Evolutionary conservation across 2,888 invertebrate genomes (phyloP), one percentile per base, ranked within the genome.

Genomic region (Steinernema carpocapsae): DNA sequence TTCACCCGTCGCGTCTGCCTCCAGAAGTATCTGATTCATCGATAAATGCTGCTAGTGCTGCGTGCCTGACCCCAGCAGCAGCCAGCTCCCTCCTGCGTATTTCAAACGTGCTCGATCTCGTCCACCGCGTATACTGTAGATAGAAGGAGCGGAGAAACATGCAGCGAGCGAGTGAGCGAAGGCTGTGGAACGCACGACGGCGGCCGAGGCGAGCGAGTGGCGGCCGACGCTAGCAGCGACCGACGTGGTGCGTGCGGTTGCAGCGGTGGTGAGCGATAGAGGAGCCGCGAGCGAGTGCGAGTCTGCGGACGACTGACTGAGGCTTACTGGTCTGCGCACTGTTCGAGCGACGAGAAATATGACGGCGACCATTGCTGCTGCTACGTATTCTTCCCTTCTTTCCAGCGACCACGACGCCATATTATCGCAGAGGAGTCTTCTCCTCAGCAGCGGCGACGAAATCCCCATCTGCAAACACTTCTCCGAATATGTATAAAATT

Each of bases 141-240:
- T 7, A 32, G 64, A 32, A 37, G 26, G 56, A 64, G 64, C 64
- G 29, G 32, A 64, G 64, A 64, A 64, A 32, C 64, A 64, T 64
- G 64, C 64, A n/a, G 17, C 17, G 17, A 19, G 64, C 64, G 32
- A 26, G 64, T 32, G 32, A 29, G 64, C 1, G 64, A 32, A 4
- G 17, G 29, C 22, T 26, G 64, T 10, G 32, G 17, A 26, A 7
- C 64, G 64, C 2, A 10, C 52, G 22, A 22, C 52, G 22, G 3
- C 4, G 3, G 52, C 6, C 10, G 12, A n/a, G 64, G 37, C 64
- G 17, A 26, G 26, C 64, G 64, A n/a, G 37, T 22, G 22, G 52
- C 52, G 22, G 3, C 4, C 24, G 52, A 22, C 10, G 12, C 6
- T 22, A 52, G 48, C 48, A 14, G 14, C 19, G 48, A 48, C 48